Evolutionary conservation across 2,113 vertebrate species (phyloP), one percentile per base, ranked within the genome.

Genomic region (Aramus guarauna): DNA sequence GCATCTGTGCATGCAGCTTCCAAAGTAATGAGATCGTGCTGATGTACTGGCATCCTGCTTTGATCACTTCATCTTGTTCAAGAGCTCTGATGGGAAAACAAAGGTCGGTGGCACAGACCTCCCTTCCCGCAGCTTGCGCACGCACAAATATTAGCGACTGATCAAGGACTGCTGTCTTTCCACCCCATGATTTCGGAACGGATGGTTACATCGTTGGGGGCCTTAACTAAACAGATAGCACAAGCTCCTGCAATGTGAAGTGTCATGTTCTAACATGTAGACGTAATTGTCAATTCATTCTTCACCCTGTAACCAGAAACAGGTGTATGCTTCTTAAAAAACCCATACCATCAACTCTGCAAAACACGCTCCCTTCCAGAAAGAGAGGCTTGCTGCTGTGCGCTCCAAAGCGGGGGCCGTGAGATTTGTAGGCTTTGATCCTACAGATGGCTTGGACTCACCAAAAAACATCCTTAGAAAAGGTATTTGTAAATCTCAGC

Each of bases 11-110:
- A 21, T 85, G 95, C 93, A 95, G 95, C 96, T 95, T 91, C 86
- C 96, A 88, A 95, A 96, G 97, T 97, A 98, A 98, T 96, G 97
- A 98, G 98, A 94, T 97, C 73, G 96, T 37, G 94, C 95, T 91
- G 96, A 93, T 90, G 96, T 71, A 50, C 96, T 91, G 86, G 97
- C 92, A 95, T 97, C 97, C 85, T 32, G 97, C 96, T 98, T 97
- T 97, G 98, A 98, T 98, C 96, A 72, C 97, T 98, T 98, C 97
- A 98, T 98, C 98, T 97, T 97, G 83, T 78, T 96, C 95, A 76
- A 94, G 96, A 88, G 95, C 94, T 98, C 97, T 97, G 98, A 93
- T 76, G 96, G 98, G 98, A 98, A 98, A 97, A 97, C 90, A 92
- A 92, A 83, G 96, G 96, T 97, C 77, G 92, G 97, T 85, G 62